Conservation (phyloP, 2,113 vertebrate genomes). For the Loxodonta africana region DNA sequence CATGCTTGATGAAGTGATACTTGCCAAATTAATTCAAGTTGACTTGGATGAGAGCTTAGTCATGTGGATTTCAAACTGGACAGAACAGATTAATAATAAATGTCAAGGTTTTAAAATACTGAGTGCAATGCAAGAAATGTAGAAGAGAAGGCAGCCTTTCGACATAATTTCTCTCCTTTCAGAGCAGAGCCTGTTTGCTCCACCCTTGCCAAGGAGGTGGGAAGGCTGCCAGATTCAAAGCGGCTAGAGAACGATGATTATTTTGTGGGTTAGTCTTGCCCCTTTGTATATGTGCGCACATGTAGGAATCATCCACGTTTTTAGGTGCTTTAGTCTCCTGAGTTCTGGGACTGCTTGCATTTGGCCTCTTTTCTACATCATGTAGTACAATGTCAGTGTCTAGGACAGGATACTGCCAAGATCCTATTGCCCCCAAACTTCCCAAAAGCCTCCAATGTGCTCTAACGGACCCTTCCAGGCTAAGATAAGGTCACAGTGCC, state of each 20-base stretch:
- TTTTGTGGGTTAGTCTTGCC: background rate
- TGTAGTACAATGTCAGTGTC: background rate
- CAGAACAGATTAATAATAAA: conserved; percentile 79
- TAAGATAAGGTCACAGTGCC: background rate
- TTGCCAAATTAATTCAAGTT: conserved; percentile 81
- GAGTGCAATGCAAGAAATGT: conserved; percentile 45
- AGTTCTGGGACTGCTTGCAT: background rate
- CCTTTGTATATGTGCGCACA: background rate
- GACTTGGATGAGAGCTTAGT: conserved; percentile 77
- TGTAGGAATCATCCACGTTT: background rate
- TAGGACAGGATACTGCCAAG: background rate
- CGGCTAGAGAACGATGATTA: background rate
- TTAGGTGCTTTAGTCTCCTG: background rate
- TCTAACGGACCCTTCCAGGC: background rate
- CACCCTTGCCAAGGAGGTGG: background rate
- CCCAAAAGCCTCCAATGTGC: background rate
- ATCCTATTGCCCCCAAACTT: background rate
- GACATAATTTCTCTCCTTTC: background rate
- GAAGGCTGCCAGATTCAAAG: background rate
- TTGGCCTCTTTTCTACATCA: background rate
- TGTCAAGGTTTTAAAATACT: conserved; percentile 77
- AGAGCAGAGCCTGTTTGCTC: background rate
- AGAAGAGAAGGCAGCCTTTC: conserved; percentile 34
- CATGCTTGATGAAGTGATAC: conserved; percentile 66
- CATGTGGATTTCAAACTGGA: conserved; percentile 72